Evolutionary conservation across 92 coral and sea anemone species (phyloP), one percentile per base, ranked within the genome.

Genomic region (Palythoa heliodiscus): DNA sequence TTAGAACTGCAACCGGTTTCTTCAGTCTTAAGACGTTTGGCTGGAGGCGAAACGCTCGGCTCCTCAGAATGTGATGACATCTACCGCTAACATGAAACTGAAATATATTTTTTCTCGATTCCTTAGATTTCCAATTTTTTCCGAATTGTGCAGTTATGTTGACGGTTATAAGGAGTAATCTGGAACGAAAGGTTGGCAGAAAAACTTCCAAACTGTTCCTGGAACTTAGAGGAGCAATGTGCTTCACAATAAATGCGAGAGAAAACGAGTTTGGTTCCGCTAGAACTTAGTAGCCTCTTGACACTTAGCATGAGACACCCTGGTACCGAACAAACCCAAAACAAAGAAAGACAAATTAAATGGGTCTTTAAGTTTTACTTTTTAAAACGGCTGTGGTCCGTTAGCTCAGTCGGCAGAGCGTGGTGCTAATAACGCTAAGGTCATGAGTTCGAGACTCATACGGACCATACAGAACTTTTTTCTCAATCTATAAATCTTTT

Each of bases 11-110:
- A 84, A 68, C 90, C 87, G 82, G 87, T 87, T 63, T 93, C 89
- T 82, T 93, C 89, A 89, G 90, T 97, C 92, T 94, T 97, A 85
- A 86, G 95, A 87, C 95, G 92, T 91, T 97, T 97, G 89, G 99
- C 98, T 86, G 99, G 99, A 91, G 99, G 99, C 92, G 99, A 93
- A 92, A 82, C 79, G 86, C 92, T 90, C 89, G 94, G 82, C 91
- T 97, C 98, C 93, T 97, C 98, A 96, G 93, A 93, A 94, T 87
- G 88, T 92, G 98, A 93, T 93, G 98, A 96, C 99, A 97, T 97
- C 98, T 94, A 97, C 99, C 94, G 93, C 88, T 86, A 87, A 87
- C 98, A 94, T 92, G 93, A 92, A 94, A 94, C 92, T 87, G 83
- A 86, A 92, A 83, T 61, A 63, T 63, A 73, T 17, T 71, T 86